A percentile compares a stretch with the other conserved stretches of the same genome.
Evolutionary conservation across 2,888 invertebrate genomes (phyloP).

Genomic region (Pinctada fucata): DNA sequence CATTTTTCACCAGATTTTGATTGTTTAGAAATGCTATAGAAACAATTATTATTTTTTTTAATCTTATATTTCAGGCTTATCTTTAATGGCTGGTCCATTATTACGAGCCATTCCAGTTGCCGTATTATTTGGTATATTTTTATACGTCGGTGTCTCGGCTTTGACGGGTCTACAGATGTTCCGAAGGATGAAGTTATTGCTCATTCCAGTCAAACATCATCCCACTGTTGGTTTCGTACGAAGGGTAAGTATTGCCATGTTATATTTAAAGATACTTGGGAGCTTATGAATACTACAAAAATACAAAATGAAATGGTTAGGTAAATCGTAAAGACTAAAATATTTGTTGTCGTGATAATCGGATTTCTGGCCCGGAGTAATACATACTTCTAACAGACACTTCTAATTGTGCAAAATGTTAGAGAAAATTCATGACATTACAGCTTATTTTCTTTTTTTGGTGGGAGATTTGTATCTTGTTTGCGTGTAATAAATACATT

Average conservation of each 20-base stretch:
- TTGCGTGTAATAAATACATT: no score
- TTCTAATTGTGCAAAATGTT: no score
- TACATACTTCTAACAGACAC: no score
- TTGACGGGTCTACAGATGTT: slow-evolving; percentile 96
- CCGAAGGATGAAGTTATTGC: slow-evolving; percentile 90
- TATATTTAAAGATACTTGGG: no score
- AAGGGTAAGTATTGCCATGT: slow-evolving; percentile 81
- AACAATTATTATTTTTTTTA: background rate
- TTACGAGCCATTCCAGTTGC: slow-evolving; percentile 93
- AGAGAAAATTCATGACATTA: no score
- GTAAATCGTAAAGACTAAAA: no score
- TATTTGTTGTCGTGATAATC: background rate
- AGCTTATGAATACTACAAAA: no score
- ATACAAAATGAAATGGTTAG: no score
- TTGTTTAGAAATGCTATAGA: no score
- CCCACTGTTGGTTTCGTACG: slow-evolving; percentile 93
- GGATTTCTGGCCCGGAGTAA: background rate
- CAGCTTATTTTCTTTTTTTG: no score
- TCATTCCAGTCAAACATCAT: slow-evolving; percentile 97
- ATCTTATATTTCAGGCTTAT: slow-evolving; percentile 76
- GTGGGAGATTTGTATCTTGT: no score
- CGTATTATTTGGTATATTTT: slow-evolving; percentile 97
- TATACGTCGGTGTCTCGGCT: slow-evolving; percentile 90
- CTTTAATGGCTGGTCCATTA: slow-evolving; percentile 87
- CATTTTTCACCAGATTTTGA: no score